Base-by-base conservation (phyloP, 2,113 vertebrate species). In the Gopherus evgoodei region DNA sequence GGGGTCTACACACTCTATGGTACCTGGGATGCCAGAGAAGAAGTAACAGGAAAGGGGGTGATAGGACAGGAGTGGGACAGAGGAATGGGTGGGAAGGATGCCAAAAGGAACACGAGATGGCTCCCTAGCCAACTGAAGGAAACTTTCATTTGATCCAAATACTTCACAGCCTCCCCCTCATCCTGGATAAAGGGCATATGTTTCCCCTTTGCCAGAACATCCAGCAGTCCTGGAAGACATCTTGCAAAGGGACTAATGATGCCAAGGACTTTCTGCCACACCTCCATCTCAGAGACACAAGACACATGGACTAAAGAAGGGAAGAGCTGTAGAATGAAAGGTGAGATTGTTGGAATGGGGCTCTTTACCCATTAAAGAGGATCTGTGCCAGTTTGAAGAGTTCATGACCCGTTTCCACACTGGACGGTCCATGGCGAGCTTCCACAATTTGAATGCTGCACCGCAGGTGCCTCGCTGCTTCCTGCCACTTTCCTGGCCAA, bases 311-410 rank as follows among this genome's bases (percentile, higher is more conserved):
- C 13, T 24, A 47, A 82, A 56, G 49, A 57, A 93, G 84, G 49
- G 50, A 90, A 92, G 49, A 75, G 38, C 54, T 53, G 82, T 59
- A 89, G 47, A 47, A 93, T 5, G 17, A 92, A 85, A 89, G 24
- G 78, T 87, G 27, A 86, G 59, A 86, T 27, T 54, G 62, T 5
- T 4, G 75, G 53, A 53, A 56, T 53, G 81, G 76, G 84, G 17
- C 91, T 49, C 31, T 94, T 98, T 96, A 99, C 99, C 99, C 99
- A 38, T 99, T 99, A 96, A 99, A 99, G 95, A 99, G 98, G 54
- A 99, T 96, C 91, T 99, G 99, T 86, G 99, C 98, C 97, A 99
- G 97, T 96, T 99, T 99, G 98, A 99, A 99, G 92, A 99, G 99
- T 81, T 99, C 99, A 29, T 97, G 98, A 65, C 99, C 99, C 54